Evolutionary conservation across 2,113 vertebrate genomes (phyloP), one percentile per base, ranked within the genome.

Genomic region (Miniopterus natalensis): DNA sequence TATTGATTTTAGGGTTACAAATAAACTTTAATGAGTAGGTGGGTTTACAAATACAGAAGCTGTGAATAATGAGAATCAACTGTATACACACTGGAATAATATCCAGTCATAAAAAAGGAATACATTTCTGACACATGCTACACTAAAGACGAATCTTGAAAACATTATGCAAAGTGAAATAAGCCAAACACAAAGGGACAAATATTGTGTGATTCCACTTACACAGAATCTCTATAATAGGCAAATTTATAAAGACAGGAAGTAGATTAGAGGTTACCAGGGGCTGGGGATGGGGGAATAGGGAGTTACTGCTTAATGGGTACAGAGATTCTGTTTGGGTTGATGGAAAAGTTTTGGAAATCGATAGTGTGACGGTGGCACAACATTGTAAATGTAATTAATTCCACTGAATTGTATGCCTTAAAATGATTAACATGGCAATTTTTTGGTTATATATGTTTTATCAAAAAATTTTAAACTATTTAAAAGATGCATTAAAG

Each of bases 131-230:
- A 59, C 42, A 47, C 1, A 74, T 14, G 17, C 27, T 87, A 36
- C 14, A 36, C 51, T 40, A 42, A 61, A 5, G n/a, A 84, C 42
- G 17, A 42, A 70, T 23, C 53, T 84, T 42, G 11, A n/a, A 68
- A 77, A 92, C 40, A 79, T 40, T n/a, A 68, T 49, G 14, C 57
- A 63, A 89, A 84, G 29, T 84, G 27, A 93, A 90, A 73, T 40
- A 53, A 85, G 25, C n/a, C 45, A 93, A 25, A 53, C 36, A 93
- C 45, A 68, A 81, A 74, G 2, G 4, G 31, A 81, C 45, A 85
- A 31, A n/a, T 47, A 47, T 31, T n/a, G 1, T 63, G 8, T 29
- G 74, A 29, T 65, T 59, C 20, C 31, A 57, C 55, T 71, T 89
- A n/a, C 4, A 2, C 63, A 31, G 15, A 78, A 94, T 73, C 90